Base-by-base conservation (phyloP, 2,797 vertebrate species). In the Spea hammondii region DNA sequence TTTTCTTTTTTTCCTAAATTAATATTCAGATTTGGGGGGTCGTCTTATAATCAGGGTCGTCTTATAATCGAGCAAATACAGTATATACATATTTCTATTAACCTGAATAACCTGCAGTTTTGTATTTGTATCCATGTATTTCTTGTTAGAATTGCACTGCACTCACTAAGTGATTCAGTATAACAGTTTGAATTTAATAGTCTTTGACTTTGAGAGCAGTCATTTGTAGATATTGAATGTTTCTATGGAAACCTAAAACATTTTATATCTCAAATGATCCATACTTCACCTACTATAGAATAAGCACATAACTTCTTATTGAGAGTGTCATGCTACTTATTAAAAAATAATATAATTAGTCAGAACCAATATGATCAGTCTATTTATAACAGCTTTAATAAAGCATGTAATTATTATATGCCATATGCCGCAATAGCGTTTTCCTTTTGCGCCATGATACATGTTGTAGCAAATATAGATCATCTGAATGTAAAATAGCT, bases 381-480 rank as follows among this genome's bases (percentile, higher is more conserved):
- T 2, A 17, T 3, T 65, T 46, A 45, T 9, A 65, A 65, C 8
- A 65, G 64, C 44, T 45, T 46, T 9, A 65, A 65, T 45, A 47
- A 65, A 45, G 10, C 64, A 8, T 45, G 64, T 46, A 9, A 69
- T 51, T 51, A 69, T 53, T 69, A 5, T 6, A 69, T 1, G 49
- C 67, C 12, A 69, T 46, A 51, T 49, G 12, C 7, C 5, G 44
- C 17, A 17, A 5, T 8, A 51, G 48, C 51, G 13, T n/a, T 7
- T 69, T 14, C 53, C 49, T 69, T 5, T 72, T 14, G 45, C 13
- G 48, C 51, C 47, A 4, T 64, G 46, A 66, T 59, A 9, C 3
- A 54, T 66, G 10, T 14, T 65, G 49, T 32, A 13, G 8, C 65
- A 72, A 78, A 54, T 65, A 65, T 65, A 72, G 6, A 46, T 48